These are phyloP conservation scores for Mastomys natalensis DNA, from an alignment of 2,113 vertebrate genomes.

Conservation along the genomic window DNA sequence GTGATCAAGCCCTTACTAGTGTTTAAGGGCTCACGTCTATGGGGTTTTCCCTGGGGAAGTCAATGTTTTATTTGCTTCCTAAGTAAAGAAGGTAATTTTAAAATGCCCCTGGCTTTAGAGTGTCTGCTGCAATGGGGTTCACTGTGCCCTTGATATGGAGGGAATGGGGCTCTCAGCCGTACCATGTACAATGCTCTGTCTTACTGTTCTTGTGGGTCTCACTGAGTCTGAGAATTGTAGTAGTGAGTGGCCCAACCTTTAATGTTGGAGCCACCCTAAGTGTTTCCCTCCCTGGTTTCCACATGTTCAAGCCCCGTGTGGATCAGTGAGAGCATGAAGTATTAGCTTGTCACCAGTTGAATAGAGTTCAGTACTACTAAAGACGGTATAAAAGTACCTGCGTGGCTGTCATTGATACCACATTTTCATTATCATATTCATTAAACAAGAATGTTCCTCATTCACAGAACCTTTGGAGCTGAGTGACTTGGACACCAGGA, in stretches of 20 bases:
- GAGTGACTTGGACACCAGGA: neutral
- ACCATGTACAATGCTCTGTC: fast-evolving
- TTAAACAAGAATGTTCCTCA: neutral
- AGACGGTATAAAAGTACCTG: no score
- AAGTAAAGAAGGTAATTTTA: neutral
- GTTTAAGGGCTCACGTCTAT: neutral
- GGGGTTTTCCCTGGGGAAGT: neutral
- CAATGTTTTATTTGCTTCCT: neutral
- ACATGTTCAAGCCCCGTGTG: neutral
- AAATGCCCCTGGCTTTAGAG: neutral
- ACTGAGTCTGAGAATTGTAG: fast-evolving
- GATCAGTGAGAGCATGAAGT: neutral
- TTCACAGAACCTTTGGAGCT: neutral
- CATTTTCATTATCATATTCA: neutral
- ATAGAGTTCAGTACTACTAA: neutral
- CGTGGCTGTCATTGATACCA: neutral
- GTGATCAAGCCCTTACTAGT: neutral
- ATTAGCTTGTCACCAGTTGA: fast-evolving
- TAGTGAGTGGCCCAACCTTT: no score
- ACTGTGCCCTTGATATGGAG: neutral
- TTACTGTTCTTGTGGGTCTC: neutral
- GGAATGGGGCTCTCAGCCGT: neutral
- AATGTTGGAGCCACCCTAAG: no score
- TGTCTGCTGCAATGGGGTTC: neutral
- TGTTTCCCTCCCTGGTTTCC: neutral